Conservation (phyloP, 2,113 vertebrate species). For the Otolemur garnettii region DNA sequence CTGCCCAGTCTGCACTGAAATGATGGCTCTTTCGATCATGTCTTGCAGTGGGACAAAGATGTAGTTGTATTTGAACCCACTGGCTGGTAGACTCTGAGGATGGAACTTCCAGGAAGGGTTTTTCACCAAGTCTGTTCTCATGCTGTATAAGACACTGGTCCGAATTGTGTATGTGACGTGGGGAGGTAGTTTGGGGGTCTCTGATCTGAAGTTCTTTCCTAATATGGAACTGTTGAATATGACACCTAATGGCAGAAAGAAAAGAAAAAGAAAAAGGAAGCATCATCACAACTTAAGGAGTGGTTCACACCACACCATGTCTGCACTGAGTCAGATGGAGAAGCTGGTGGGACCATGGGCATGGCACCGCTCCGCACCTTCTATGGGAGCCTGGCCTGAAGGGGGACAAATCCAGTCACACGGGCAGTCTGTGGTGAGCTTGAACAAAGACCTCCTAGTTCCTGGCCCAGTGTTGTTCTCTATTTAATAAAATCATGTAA, state of each 20-base stretch:
- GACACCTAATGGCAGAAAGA: constrained; percentile 79
- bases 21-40: constrained; percentile 88
- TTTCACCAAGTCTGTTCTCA: constrained; percentile 86
- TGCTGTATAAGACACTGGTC: constrained; percentile 85
- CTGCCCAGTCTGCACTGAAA: constrained; percentile 82
- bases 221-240: constrained; percentile 77
- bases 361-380: too few species aligned
- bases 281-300: not conserved
- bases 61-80: constrained; percentile 88
- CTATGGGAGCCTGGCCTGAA: rapidly evolving
- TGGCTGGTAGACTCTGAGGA: constrained; percentile 86
- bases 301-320: rapidly evolving
- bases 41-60: constrained; percentile 89
- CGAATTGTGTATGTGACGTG: constrained; percentile 86
- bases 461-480: rapidly evolving
- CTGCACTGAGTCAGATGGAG: rapidly evolving
- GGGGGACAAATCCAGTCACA: too few species aligned
- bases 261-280: not conserved
- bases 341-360: rapidly evolving
- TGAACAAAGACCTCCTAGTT: not conserved
- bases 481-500: not conserved
- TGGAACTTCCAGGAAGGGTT: constrained; percentile 88
- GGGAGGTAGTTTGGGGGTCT: constrained; percentile 57
- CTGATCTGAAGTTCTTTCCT: not conserved
- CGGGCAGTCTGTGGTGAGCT: rapidly evolving